Conservation (phyloP, 2,113 vertebrate species). For the Barbus barbus region DNA sequence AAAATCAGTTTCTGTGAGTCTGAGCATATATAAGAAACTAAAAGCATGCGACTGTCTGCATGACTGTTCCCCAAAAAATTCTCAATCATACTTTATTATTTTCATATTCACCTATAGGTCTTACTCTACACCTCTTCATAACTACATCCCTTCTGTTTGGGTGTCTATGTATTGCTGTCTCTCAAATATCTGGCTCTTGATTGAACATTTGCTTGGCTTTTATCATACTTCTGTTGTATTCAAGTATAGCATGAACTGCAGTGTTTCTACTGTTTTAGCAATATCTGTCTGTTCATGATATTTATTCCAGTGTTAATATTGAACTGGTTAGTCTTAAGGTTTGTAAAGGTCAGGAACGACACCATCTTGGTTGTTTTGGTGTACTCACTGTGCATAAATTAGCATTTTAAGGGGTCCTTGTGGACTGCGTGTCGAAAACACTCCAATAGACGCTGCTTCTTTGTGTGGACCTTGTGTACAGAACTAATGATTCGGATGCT, state of each 20-base stretch:
- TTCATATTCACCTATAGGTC: neutral
- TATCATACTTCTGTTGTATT: neutral
- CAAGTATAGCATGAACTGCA: neutral
- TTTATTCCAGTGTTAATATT: constrained; percentile 12
- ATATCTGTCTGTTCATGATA: neutral
- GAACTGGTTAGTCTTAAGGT: constrained; percentile 11
- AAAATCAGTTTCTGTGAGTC: neutral
- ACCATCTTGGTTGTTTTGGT: constrained; percentile 9
- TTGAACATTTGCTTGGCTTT: neutral
- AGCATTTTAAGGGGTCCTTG: constrained; percentile 9
- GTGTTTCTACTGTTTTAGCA: neutral
- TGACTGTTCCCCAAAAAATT: neutral
- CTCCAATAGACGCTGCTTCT: neutral
- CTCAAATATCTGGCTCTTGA: neutral
- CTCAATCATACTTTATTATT: neutral
- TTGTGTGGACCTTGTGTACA: constrained; percentile 19
- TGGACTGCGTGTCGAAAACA: neutral
- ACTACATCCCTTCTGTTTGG: neutral
- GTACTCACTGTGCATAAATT: constrained; percentile 5
- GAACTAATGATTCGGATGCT: constrained; percentile 1
- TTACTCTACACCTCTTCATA: neutral
- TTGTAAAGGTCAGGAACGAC: constrained; percentile 10
- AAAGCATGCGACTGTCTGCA: neutral
- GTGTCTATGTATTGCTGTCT: no score
- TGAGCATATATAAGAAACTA: neutral